phyloP scores from a whole-genome alignment of 1,140 invertebrate species.

The Pseudachorutes palmiensis region DNA sequence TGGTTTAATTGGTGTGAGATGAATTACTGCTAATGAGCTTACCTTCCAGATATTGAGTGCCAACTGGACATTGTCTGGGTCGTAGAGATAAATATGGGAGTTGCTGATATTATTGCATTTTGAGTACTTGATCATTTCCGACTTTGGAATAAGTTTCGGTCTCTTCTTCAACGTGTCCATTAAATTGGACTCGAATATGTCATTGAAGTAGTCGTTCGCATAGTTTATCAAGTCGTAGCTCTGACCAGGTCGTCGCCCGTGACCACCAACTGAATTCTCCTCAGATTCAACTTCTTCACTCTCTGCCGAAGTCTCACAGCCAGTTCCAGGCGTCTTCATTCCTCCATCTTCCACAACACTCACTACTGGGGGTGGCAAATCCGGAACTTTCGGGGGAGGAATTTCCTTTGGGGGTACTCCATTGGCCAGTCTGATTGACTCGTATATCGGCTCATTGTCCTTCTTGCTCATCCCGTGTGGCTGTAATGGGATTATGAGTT shows the following conservation, averaged over 20 bases:
- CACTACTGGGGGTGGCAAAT: background rate
- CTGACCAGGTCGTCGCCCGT: constrained; percentile 29
- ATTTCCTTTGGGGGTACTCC: background rate
- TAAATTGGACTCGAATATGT: constrained; percentile 74
- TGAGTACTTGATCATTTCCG: constrained; percentile 86
- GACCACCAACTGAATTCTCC: too few relatives aligned
- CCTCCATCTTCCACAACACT: constrained; percentile 37
- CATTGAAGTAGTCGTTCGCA: constrained; percentile 87
- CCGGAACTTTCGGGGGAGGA: background rate
- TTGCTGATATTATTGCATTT: constrained; percentile 80
- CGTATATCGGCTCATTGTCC: constrained; percentile 68
- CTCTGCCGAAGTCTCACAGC: too few relatives aligned
- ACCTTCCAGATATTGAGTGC: constrained; percentile 40
- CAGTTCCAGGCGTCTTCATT: constrained; percentile 56
- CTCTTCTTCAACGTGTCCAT: constrained; percentile 79
- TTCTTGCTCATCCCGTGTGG: constrained; percentile 43
- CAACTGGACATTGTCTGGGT: constrained; percentile 83
- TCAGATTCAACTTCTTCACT: constrained; percentile 53
- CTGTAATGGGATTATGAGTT: constrained; percentile 6
- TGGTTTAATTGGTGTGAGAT: background rate
- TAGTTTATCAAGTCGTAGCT: constrained; percentile 84
- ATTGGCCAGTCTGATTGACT: constrained; percentile 56
- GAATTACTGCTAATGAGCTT: constrained; percentile 6
- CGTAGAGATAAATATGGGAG: constrained; percentile 89
- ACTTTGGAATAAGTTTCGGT: constrained; percentile 66